Evolutionary conservation across 1,140 invertebrate genomes (phyloP), one percentile per base, ranked within the genome.

Genomic region (Leptinotarsa defecta): DNA sequence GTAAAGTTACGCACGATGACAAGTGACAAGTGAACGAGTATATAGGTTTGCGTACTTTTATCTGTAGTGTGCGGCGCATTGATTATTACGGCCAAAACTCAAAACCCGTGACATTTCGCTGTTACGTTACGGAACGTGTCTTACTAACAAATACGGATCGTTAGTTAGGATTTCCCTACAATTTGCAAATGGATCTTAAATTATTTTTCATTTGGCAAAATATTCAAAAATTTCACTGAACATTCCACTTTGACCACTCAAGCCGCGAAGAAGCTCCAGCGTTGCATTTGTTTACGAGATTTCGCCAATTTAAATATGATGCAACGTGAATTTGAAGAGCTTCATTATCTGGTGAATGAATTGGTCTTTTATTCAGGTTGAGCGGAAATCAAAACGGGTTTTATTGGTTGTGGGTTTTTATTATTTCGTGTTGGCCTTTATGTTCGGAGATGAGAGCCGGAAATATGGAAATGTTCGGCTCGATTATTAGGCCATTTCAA

Each of bases 241-340:
- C 34, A 43, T 43, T 43, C 34, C 34, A 43, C 34, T 43, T 3
- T 8, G 34, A 57, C 52, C 13, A 57, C 52, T 57, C n/a, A 43
- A 43, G 11, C 34, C 8, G 8, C 34, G 13, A 57, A 57, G 27
- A 72, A 62, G 71, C 62, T 61, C 57, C n/a, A 15, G 52, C n/a
- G 13, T 57, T 20, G 62, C 34, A 20, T 57, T 67, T 74, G 68
- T 70, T 70, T 13, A 70, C 68, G 43, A 57, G 43, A 70, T 48
- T 57, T 52, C 48, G 68, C 68, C 68, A 70, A 70, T 70, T 70
- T 70, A 70, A 70, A 70, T 70, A 52, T 70, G 68, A 70, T 49
- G 68, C 68, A 70, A 70, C 48, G 20, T 24, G n/a, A 65, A 65
- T 24, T 15, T 65, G 11, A 65, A 65, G 64, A 65, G 64, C 64